Evolutionary conservation across 2,888 invertebrate genomes (phyloP).

Genomic region (Hirtodrosophila confusa): DNA sequence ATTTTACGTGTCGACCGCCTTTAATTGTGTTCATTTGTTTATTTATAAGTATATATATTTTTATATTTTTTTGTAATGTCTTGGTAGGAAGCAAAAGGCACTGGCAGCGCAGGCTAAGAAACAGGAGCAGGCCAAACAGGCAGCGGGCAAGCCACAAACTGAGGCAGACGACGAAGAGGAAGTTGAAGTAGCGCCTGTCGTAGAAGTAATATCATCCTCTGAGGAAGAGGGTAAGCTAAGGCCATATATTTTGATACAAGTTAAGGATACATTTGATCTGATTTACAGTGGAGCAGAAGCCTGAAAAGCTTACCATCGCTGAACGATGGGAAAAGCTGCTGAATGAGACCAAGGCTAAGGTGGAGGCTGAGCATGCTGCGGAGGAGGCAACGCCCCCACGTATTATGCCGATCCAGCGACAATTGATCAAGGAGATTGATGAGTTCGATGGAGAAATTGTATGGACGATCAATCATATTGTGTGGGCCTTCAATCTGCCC

Average conservation of each 20-base stretch:
- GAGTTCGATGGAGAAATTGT: conserved; percentile 85
- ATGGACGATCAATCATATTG: conserved; percentile 83
- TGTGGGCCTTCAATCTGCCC: conserved; percentile 83
- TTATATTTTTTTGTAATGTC: conserved; percentile 7
- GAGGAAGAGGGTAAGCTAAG: conserved; percentile 67
- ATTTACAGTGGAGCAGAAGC: conserved; percentile 54
- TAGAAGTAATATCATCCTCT: conserved; percentile 58
- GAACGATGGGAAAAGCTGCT: conserved; percentile 86
- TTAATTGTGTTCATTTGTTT: conserved; percentile 69
- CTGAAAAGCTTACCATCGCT: conserved; percentile 85
- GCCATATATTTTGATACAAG: background rate
- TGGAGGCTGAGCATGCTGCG: conserved; percentile 81
- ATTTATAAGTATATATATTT: conserved; percentile 42
- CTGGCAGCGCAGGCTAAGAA: conserved; percentile 58
- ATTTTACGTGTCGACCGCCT: conserved; percentile 66
- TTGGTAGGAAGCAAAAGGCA: conserved; percentile 59
- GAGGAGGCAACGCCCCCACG: conserved; percentile 71
- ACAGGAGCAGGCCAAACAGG: conserved; percentile 52
- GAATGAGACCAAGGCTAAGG: conserved; percentile 85
- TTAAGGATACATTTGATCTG: background rate
- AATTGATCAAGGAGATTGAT: conserved; percentile 83
- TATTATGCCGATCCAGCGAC: conserved; percentile 77
- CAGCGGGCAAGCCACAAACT: conserved; percentile 13
- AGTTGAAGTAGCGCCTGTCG: conserved; percentile 1
- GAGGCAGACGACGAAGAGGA: conserved; percentile 58